Base-by-base conservation (phyloP, 2,797 vertebrate species). In the Peromyscus melanophrys region DNA sequence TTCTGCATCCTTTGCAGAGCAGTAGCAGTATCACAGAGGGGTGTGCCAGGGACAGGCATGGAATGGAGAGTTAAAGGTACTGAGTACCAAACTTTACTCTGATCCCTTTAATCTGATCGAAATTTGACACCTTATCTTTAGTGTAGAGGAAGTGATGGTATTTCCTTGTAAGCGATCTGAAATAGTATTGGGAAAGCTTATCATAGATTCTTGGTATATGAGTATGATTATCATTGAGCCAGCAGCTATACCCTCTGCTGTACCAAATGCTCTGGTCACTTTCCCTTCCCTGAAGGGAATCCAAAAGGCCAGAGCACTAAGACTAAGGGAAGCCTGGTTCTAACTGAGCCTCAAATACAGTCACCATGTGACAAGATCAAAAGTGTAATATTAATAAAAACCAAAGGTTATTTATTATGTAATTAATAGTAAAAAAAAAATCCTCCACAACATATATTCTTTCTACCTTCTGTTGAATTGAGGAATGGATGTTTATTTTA, bases 361-460 rank as follows among this genome's bases (percentile, higher is more conserved):
- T 46, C 17, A 84, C 31, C n/a, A 81, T 19, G 82, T 92, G 87
- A 90, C 93, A 95, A 94, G 87, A 10, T 81, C 92, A 67, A 77
- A 86, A 71, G 4, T 69, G 69, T 92, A 82, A 83, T 83, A 78
- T 12, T 92, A 34, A 91, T 95, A 69, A 94, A 96, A 69, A 80
- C 14, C 89, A 95, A 95, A 81, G 29, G 25, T 17, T 55, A 77
- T 96, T 75, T 94, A 92, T 85, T 96, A 81, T 89, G 12, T 37
- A 91, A 46, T 94, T 90, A 59, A 19, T 76, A 65, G 29, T 29
- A 92, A 90, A 81, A 93, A 81, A 93, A 40, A 52, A 49, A 49
- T 91, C 14, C 19, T 96, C 95, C 55, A 61, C 16, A n/a, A 55
- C 8, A 77, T 71, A 59, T 89, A 46, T 61, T 78, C 73, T 89